These are phyloP conservation scores for Drosophila ambigua DNA, from an alignment of 1,140 invertebrate species.

Conservation along the genomic window DNA sequence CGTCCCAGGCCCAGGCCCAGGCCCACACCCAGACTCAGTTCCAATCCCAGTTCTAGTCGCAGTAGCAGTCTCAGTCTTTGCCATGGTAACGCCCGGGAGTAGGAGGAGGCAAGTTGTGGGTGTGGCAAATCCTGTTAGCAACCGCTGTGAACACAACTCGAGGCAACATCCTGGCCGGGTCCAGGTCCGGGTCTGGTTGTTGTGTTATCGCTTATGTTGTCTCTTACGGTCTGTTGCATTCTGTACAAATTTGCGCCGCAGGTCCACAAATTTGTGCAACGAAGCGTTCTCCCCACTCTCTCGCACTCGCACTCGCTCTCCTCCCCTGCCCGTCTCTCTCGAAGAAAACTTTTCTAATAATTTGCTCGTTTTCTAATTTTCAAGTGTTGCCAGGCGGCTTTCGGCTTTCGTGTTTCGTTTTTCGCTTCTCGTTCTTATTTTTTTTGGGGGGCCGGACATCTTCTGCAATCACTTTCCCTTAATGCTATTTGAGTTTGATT, in stretches of 20 bases:
- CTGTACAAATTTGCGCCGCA: slow-evolving; percentile 66
- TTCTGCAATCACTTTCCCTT: slow-evolving; percentile 60
- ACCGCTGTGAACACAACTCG: slow-evolving; percentile 66
- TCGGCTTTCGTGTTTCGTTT: not conserved
- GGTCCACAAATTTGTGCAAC: slow-evolving; percentile 61
- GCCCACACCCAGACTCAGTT: slow-evolving; percentile 5
- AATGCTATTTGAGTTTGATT: slow-evolving; percentile 53
- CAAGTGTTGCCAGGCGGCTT: slow-evolving; percentile 31
- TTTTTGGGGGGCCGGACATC: slow-evolving; percentile 1
- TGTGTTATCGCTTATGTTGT: slow-evolving; percentile 82
- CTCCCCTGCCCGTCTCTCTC: not conserved
- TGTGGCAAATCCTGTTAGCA: slow-evolving; percentile 68
- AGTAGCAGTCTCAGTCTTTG: slow-evolving; percentile 20
- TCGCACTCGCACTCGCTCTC: not conserved
- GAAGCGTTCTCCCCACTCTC: slow-evolving; percentile 26
- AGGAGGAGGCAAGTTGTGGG: slow-evolving; percentile 8
- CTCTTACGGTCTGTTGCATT: slow-evolving; percentile 83
- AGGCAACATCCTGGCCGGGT: slow-evolving; percentile 46
- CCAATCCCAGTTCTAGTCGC: not conserved
- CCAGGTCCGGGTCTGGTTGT: slow-evolving; percentile 48
- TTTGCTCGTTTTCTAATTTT: slow-evolving; percentile 41
- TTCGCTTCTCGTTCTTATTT: slow-evolving; percentile 16
- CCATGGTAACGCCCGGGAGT: slow-evolving; percentile 34
- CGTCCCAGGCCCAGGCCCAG: not conserved
- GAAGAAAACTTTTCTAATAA: slow-evolving; percentile 57